phyloP scores from a whole-genome alignment of 2,888 invertebrate species.

The Gymnocheta viridis region DNA sequence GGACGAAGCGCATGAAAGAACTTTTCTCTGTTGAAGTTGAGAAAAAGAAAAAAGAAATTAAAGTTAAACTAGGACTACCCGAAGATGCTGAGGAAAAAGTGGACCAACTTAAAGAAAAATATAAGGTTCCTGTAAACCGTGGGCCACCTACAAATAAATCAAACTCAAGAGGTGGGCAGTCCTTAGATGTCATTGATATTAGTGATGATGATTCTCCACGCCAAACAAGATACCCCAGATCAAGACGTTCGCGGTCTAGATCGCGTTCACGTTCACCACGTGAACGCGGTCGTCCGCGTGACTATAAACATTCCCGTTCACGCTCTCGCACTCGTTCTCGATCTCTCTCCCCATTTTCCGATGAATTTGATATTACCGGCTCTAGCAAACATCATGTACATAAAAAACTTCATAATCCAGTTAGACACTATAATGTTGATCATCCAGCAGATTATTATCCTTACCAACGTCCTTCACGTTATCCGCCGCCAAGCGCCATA shows the following conservation, averaged over 20 bases:
- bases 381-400: conserved; percentile 54
- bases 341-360: conserved; percentile 67
- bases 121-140: conserved; percentile 76
- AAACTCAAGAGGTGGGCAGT: neutral
- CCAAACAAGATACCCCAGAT: conserved; percentile 56
- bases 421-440: conserved; percentile 62
- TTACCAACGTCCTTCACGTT: conserved; percentile 52
- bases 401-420: conserved; percentile 45
- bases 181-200: conserved; percentile 77
- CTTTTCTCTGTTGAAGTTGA: conserved; percentile 88
- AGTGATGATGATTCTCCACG: conserved; percentile 78
- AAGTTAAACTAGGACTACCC: conserved; percentile 84
- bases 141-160: conserved; percentile 44
- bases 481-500: conserved; percentile 49
- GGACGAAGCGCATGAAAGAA: conserved; percentile 92
- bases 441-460: conserved; percentile 63
- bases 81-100: conserved; percentile 82
- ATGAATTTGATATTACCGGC: conserved; percentile 63
- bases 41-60: conserved; percentile 86
- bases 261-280: conserved; percentile 71
- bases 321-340: conserved; percentile 36
- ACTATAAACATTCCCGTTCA: conserved; percentile 67
- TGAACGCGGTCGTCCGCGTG: conserved; percentile 52
- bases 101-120: conserved; percentile 80
- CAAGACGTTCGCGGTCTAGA: conserved; percentile 63